Evolutionary conservation across 2,888 invertebrate genomes (phyloP).

Genomic region (Norana najaformis): DNA sequence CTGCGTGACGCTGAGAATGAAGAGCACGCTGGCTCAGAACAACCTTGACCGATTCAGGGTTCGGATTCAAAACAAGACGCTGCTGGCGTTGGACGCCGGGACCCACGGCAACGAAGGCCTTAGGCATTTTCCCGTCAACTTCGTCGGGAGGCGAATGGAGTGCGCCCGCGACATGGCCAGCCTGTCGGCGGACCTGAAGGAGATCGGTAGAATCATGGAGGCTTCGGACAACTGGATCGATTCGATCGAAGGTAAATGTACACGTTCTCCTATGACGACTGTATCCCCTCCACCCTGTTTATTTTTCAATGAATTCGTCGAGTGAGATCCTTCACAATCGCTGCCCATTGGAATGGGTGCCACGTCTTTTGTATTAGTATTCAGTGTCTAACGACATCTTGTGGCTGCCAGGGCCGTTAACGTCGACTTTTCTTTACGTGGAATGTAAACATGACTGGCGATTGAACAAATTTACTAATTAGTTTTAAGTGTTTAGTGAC

Average conservation of each 20-base stretch:
- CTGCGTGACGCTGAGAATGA: slow-evolving; percentile 22
- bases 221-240: slow-evolving; percentile 26
- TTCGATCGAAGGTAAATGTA: background rate
- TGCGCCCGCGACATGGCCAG: slow-evolving; percentile 14
- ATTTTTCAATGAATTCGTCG: no score
- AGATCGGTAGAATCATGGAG: slow-evolving; percentile 17
- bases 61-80: slow-evolving; percentile 27
- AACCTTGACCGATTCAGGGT: slow-evolving; percentile 27
- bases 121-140: slow-evolving; percentile 23
- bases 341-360: no score
- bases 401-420: no score
- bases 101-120: background rate
- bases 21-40: slow-evolving; percentile 29
- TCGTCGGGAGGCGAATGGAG: background rate
- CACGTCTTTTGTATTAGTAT: no score
- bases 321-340: no score
- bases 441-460: no score
- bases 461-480: no score
- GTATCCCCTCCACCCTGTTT: no score
- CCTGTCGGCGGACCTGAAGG: slow-evolving; percentile 24
- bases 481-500: no score
- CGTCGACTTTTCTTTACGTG: no score
- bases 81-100: slow-evolving; percentile 18
- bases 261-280: no score
- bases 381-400: no score